These are phyloP conservation scores for Eidolon dupreanum DNA, from an alignment of 2,797 vertebrate genomes.

Conservation along the genomic window DNA sequence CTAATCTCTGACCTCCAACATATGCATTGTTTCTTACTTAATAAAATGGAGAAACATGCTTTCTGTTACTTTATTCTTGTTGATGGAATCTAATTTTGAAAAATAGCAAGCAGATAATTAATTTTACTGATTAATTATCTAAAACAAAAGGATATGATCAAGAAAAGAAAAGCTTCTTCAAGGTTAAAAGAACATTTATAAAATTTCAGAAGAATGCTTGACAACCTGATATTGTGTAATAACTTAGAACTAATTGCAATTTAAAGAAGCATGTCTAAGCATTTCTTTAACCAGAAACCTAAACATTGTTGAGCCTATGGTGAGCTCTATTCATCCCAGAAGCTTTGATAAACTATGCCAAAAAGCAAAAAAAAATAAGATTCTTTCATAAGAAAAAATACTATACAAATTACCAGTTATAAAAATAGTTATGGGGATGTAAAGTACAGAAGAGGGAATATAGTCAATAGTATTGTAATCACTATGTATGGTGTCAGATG, in stretches of 20 bases:
- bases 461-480: background rate
- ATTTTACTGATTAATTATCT: slow-evolving; percentile 5
- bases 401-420: background rate
- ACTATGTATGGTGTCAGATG: too few species aligned
- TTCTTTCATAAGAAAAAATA: background rate
- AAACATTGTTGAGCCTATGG: background rate
- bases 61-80: slow-evolving; percentile 45
- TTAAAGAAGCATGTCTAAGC: background rate
- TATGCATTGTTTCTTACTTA: slow-evolving; percentile 70
- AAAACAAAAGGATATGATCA: background rate
- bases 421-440: background rate
- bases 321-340: background rate
- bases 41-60: background rate
- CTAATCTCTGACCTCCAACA: slow-evolving; percentile 31
- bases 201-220: slow-evolving; percentile 33
- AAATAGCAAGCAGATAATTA: background rate
- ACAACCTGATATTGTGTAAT: background rate
- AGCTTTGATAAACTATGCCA: background rate
- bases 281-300: background rate
- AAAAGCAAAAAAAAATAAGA: background rate
- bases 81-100: slow-evolving; percentile 49
- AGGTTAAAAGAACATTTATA: background rate
- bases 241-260: background rate
- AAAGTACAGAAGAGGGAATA: background rate
- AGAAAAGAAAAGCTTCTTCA: background rate